A percentile compares a stretch with the other conserved stretches of the same genome.
phyloP scores from a whole-genome alignment of 2,113 vertebrate genomes.

The Amblyopsis rosae region DNA sequence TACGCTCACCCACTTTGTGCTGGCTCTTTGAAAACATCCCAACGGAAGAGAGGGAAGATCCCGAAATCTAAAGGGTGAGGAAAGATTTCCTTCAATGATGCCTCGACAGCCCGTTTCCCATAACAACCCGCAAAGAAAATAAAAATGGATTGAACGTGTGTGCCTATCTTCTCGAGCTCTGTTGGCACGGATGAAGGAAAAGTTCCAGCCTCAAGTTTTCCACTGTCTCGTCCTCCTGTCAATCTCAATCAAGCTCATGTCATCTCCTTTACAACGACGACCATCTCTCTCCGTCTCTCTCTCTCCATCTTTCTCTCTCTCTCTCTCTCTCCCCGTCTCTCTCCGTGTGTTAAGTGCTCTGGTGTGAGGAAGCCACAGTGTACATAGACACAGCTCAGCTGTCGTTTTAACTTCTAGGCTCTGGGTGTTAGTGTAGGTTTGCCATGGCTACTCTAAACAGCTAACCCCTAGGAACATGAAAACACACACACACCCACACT shows the following conservation, averaged over 20 bases:
- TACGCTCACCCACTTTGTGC: constrained; percentile 73
- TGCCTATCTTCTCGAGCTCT: not conserved
- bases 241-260: not conserved
- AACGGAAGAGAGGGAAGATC: constrained; percentile 33
- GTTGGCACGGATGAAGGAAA: not conserved
- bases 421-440: not conserved
- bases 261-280: not conserved
- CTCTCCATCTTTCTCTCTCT: constrained; percentile 3
- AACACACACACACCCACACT: not conserved
- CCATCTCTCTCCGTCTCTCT: not conserved
- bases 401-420: not conserved
- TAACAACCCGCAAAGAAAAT: constrained; percentile 45
- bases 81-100: constrained; percentile 3
- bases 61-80: constrained; percentile 47
- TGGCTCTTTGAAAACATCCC: constrained; percentile 80
- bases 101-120: constrained; percentile 54
- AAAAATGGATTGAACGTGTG: not conserved
- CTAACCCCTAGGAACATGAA: constrained; percentile 20
- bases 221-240: constrained; percentile 6
- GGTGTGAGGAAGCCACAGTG: constrained; percentile 16
- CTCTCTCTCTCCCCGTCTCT: not conserved
- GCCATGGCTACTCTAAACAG: constrained; percentile 24
- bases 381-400: constrained; percentile 7
- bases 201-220: not conserved
- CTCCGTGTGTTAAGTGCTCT: not conserved